Evolutionary conservation across 2,888 invertebrate species (phyloP).

Genomic region (Nephrotoma flavescens): DNA sequence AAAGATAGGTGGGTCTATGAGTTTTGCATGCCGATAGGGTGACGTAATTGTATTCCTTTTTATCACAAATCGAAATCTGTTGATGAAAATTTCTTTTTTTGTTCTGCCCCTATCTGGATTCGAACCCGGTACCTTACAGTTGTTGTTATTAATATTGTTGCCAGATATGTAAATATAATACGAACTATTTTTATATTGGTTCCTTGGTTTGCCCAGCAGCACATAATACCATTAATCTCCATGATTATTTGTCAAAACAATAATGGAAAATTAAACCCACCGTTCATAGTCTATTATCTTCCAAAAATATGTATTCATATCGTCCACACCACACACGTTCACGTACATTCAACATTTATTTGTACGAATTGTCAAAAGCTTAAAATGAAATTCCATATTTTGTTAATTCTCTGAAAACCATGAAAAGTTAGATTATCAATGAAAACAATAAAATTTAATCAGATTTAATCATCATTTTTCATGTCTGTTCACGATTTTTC

Average conservation of each 20-base stretch:
- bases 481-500: background rate
- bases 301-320: background rate
- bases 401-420: background rate
- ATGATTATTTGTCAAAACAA: background rate
- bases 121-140: too few species aligned
- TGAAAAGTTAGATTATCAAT: background rate
- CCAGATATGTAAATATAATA: too few species aligned
- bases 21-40: too few species aligned
- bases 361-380: background rate
- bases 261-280: background rate
- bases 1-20: too few species aligned
- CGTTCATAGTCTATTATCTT: background rate
- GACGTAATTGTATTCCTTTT: too few species aligned
- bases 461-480: background rate
- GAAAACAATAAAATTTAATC: background rate
- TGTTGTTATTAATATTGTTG: too few species aligned
- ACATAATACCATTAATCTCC: background rate
- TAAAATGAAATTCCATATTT: background rate
- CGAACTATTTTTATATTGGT: too few species aligned
- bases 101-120: too few species aligned
- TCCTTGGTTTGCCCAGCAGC: too few species aligned
- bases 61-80: too few species aligned
- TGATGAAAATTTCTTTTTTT: too few species aligned
- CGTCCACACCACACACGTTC: background rate
- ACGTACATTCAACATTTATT: background rate